Conservation (phyloP, 1,140 invertebrate species). For the Bombyx mandarina region DNA sequence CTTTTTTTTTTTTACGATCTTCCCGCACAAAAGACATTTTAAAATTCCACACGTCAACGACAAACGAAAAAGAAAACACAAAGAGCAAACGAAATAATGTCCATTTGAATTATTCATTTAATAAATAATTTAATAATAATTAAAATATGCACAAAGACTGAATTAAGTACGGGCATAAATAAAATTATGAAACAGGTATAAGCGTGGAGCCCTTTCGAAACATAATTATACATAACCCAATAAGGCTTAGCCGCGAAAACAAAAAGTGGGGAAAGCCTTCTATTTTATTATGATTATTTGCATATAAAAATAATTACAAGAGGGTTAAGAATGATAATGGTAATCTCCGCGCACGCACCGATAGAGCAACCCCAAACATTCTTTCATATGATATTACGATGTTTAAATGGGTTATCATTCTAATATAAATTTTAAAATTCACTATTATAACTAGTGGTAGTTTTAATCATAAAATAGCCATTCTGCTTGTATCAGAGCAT, state of each 20-base stretch:
- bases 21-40: constrained; percentile 1
- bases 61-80: no score
- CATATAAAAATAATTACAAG: constrained; percentile 42
- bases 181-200: constrained; percentile 22
- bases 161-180: constrained; percentile 27
- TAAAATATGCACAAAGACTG: constrained; percentile 26
- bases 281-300: constrained; percentile 43
- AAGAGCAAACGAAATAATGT: neutral
- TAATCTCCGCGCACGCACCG: neutral
- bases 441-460: no score
- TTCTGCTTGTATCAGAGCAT: no score
- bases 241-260: constrained; percentile 22
- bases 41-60: neutral
- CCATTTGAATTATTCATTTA: neutral
- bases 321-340: neutral
- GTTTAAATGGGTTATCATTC: no score
- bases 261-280: constrained; percentile 24
- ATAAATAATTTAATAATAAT: constrained; percentile 16
- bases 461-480: no score
- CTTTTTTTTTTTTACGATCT: no score
- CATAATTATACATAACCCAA: constrained; percentile 38
- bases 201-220: constrained; percentile 17
- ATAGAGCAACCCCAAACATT: neutral
- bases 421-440: no score
- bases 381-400: neutral